Base-by-base conservation (phyloP, 2,797 vertebrate species). In the Enteromius anoplus region DNA sequence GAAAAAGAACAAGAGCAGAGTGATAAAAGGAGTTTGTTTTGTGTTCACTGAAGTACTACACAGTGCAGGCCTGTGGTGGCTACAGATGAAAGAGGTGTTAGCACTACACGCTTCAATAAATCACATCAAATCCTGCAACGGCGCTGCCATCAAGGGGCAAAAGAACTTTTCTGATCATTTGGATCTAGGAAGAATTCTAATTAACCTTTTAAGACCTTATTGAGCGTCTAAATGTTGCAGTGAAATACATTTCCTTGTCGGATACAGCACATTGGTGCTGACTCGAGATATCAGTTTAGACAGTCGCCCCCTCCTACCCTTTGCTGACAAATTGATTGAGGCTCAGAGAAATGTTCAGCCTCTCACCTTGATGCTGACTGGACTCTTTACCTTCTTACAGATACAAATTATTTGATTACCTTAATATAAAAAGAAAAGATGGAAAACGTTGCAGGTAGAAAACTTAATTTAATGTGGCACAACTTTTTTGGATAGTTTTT, bases 121-220 rank as follows among this genome's bases (percentile, higher is more conserved):
- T 68, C 78, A 19, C 49, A 53, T 84, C 32, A 62, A 69, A 76
- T 72, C 53, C 40, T 70, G 15, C 34, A 51, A 55, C 47, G 65
- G 40, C n/a, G 2, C 58, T 34, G 95, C 94, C 62, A 75, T 75
- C 37, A 53, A 55, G 53, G 23, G 51, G 11, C 14, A 60, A 83
- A 29, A 51, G 0, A 76, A 47, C 64, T 37, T 76, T 60, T 76
- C 40, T 70, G 42, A 83, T 77, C 75, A 23, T 83, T 70, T 49
- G 65, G 51, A 83, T 83, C 81, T 70, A 19, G 5, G 40, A 77
- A 58, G 53, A 62, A 70, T 77, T 37, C 73, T 45, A 81, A 85
- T 85, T 78, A 82, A 85, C 66, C 84, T 78, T 76, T 75, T 47
- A 83, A 76, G 81, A 62, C 70, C 81, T 80, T 76, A 83, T 86